phyloP scores from a whole-genome alignment of 2,113 vertebrate genomes.

The Blennius ocellaris region DNA sequence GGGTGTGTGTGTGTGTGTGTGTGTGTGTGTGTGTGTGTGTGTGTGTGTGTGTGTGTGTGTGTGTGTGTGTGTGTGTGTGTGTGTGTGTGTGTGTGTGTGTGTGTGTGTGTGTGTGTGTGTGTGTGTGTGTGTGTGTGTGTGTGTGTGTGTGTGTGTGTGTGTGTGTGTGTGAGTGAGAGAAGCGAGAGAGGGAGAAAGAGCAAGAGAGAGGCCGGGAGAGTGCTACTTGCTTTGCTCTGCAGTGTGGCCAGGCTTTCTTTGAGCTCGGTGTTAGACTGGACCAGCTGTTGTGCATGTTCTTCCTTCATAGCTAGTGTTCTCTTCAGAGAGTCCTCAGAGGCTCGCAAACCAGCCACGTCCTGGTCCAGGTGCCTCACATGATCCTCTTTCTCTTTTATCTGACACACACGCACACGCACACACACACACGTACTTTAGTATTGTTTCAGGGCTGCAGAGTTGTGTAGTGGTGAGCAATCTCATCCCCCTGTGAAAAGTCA shows the following conservation, averaged over 20 bases:
- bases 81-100: no score
- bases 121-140: no score
- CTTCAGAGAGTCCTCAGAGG: constrained; percentile 66
- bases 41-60: no score
- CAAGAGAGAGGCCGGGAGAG: neutral
- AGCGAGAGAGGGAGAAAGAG: neutral
- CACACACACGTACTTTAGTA: neutral
- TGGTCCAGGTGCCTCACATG: constrained; percentile 58
- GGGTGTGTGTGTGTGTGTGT: constrained; percentile 18
- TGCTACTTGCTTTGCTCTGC: constrained; percentile 68
- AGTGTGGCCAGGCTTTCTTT: constrained; percentile 64
- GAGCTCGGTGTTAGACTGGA: constrained; percentile 63
- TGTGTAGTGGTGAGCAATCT: no score
- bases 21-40: no score
- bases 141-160: no score
- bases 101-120: no score
- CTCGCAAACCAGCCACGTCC: constrained; percentile 53
- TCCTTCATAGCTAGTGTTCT: constrained; percentile 71
- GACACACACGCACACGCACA: constrained; percentile 15
- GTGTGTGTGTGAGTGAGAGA: constrained; percentile 6
- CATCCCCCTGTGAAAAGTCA: no score
- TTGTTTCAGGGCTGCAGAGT: no score
- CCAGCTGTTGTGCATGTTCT: constrained; percentile 61
- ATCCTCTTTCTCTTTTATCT: constrained; percentile 61
- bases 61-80: no score